phyloP scores from a whole-genome alignment of 2,888 invertebrate genomes.

The Micoletzkya japonica region DNA sequence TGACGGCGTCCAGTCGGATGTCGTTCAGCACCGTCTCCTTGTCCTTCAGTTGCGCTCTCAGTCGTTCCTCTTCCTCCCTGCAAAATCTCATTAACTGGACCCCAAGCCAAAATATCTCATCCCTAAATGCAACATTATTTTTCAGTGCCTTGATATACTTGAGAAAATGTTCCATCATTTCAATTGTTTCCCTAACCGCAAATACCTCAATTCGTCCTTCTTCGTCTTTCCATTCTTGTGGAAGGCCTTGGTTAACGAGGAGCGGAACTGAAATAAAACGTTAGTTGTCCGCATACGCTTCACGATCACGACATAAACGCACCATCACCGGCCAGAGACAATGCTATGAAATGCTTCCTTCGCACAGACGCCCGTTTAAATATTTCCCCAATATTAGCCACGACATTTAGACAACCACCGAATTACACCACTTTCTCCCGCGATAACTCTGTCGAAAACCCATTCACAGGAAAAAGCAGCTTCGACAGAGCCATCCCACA shows the following conservation, averaged over 20 bases:
- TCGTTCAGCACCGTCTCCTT: conserved; percentile 68
- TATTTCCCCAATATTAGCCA: neutral
- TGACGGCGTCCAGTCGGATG: conserved; percentile 90
- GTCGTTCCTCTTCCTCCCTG: no score
- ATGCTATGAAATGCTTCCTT: neutral
- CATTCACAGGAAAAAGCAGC: no score
- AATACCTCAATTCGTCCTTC: conserved; percentile 45
- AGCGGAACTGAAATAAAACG: conserved; percentile 74
- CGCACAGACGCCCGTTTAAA: neutral
- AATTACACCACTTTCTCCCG: no score
- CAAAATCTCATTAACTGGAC: no score
- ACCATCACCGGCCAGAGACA: conserved; percentile 6
- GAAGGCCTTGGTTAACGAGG: conserved; percentile 96
- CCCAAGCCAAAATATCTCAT: neutral
- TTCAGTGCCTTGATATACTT: no score
- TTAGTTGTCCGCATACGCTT: neutral
- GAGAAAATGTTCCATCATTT: no score
- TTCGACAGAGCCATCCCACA: no score
- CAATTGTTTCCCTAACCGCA: neutral
- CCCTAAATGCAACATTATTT: neutral
- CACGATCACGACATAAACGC: neutral
- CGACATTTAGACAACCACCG: conserved; percentile 8
- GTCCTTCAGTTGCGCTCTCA: no score
- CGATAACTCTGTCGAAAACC: no score
- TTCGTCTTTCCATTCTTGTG: conserved; percentile 58